These are phyloP conservation scores for Chrysolina haemoptera DNA, from an alignment of 2,888 invertebrate genomes.

Conservation along the genomic window DNA sequence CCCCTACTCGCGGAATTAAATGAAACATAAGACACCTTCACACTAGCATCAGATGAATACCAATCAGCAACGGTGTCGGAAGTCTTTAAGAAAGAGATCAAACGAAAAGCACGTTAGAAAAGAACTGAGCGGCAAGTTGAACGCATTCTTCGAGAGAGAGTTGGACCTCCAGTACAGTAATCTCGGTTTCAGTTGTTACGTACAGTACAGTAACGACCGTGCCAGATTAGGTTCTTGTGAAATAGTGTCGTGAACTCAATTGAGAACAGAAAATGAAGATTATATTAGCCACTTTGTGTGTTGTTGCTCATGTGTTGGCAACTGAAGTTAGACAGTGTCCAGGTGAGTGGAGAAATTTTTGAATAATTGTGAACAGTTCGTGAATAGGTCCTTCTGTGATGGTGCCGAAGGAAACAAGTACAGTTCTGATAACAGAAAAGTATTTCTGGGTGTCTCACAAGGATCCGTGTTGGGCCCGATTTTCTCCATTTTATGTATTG, in stretches of 20 bases:
- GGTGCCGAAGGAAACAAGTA: too few species aligned
- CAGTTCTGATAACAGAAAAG: too few species aligned
- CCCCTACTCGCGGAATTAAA: neutral
- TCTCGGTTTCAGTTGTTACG: constrained; percentile 38
- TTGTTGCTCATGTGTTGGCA: constrained; percentile 19
- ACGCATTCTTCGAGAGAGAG: constrained; percentile 48
- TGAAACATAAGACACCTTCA: neutral
- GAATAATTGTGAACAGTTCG: too few species aligned
- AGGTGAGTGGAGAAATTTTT: neutral
- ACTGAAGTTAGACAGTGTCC: constrained; percentile 31
- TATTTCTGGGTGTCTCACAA: too few species aligned
- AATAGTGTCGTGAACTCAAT: neutral
- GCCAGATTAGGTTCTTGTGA: constrained; percentile 29
- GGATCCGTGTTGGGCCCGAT: too few species aligned
- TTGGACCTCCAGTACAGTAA: constrained; percentile 32
- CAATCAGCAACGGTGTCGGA: constrained; percentile 27
- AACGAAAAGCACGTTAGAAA: neutral
- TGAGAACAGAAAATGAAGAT: constrained; percentile 30
- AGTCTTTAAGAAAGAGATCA: constrained; percentile 28
- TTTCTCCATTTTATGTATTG: too few species aligned
- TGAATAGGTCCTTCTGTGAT: too few species aligned
- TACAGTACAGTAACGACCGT: constrained; percentile 7
- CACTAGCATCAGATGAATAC: neutral
- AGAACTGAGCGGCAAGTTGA: constrained; percentile 21
- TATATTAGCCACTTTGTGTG: constrained; percentile 23